phyloP scores from a whole-genome alignment of 2,888 invertebrate genomes.

The Physocephala rufipes region DNA sequence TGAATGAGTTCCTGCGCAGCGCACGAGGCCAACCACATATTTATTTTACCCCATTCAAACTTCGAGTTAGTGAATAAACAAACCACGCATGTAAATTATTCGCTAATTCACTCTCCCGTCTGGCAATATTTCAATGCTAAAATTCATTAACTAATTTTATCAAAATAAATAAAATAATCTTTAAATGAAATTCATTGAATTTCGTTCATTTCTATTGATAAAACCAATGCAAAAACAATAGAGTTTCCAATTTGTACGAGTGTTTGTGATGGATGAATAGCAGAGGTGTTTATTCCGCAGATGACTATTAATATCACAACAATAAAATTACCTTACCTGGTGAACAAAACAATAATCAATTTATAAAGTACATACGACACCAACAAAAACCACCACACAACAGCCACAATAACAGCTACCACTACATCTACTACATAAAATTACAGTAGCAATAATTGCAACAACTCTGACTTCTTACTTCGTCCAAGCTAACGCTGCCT shows the following conservation, averaged over 20 bases:
- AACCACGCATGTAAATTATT: constrained; percentile 2
- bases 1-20: too few relatives aligned
- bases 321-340: too few relatives aligned
- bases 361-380: constrained; percentile 47
- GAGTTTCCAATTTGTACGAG: background rate
- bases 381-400: too few relatives aligned
- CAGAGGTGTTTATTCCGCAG: too few relatives aligned
- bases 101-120: constrained; percentile 3
- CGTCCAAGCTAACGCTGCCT: too few relatives aligned
- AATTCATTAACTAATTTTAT: constrained; percentile 29
- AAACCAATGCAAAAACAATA: constrained; percentile 2
- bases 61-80: constrained; percentile 7
- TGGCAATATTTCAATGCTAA: constrained; percentile 16
- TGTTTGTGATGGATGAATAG: too few relatives aligned
- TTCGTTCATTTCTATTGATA: too few relatives aligned
- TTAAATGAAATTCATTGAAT: constrained; percentile 22
- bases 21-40: too few relatives aligned
- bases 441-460: background rate
- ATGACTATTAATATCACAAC: too few relatives aligned
- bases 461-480: too few relatives aligned
- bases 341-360: too few relatives aligned
- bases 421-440: constrained; percentile 2
- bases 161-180: constrained; percentile 23
- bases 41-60: too few relatives aligned
- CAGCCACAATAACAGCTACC: constrained; percentile 19